Base-by-base conservation (phyloP, 2,888 invertebrate genomes). In the Tinea trinotella region DNA sequence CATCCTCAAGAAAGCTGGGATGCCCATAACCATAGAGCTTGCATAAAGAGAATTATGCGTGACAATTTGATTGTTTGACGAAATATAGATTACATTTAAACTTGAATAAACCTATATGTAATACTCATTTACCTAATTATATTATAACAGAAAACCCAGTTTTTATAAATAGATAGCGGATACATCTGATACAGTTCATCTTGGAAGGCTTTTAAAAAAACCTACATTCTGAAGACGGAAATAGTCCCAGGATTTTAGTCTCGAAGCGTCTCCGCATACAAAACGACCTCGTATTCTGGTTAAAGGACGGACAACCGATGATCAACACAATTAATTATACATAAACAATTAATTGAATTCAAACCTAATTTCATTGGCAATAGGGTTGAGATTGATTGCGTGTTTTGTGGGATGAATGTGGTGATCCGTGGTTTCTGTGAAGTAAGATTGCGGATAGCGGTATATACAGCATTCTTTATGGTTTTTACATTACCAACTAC, bases 401-500 rank as follows among this genome's bases (percentile, higher is more conserved):
- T 30, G n/a, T 30, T 7, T 7, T 10, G 30, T 4, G 7, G 30
- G 19, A 10, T 12, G 18, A 3, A 19, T 10, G 46, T 19, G 15
- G 40, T 19, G 46, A 46, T 46, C 19, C 19, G 46, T 46, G 46
- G 19, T 3, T 46, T 46, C 46, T 46, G 5, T 19, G 46, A 46
- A 46, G 46, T 46, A n/a, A 46, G 17, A 40, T 40, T 40, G 40
- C 40, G 13, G 40, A 46, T 46, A 46, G 46, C 46, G 46, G 46
- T 46, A 46, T 18, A 19, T 46, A n/a, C 46, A 2, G 19, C 46
- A 46, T 46, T 46, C 46, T 19, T 46, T 46, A 46, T 40, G 12
- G 18, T 46, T 46, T 46, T 46, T 46, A 17, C 46, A 4, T 1
- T 6, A 19, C 13, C 9, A n/a, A 30, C 30, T 4, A n/a, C 30